These are phyloP conservation scores for Gorsachius goisagi DNA, from an alignment of 2,113 vertebrate genomes.

Conservation along the genomic window DNA sequence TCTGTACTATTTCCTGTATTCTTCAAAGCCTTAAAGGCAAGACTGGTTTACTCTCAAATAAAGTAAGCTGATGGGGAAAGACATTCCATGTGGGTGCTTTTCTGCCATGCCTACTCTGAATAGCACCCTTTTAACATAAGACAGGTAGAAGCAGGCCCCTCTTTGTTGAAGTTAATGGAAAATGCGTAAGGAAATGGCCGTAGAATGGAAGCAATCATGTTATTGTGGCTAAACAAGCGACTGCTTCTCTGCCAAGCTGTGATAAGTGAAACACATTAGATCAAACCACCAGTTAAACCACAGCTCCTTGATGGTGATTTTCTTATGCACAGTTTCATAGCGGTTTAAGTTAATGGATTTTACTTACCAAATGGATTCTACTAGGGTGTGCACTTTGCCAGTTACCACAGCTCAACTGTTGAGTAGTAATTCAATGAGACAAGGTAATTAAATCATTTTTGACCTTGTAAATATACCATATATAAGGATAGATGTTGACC, in stretches of 20 bases:
- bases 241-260: neutral
- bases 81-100: neutral
- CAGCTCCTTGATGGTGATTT: constrained; percentile 10
- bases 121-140: neutral
- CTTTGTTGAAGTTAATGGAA: constrained; percentile 23
- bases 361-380: constrained; percentile 29
- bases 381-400: neutral
- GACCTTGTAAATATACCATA: neutral
- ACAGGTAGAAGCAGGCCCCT: neutral
- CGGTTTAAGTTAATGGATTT: constrained; percentile 58
- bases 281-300: constrained; percentile 45
- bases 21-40: neutral
- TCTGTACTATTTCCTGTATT: neutral
- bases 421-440: neutral
- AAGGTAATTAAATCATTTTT: constrained; percentile 42
- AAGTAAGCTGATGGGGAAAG: neutral
- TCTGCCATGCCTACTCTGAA: neutral
- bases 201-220: constrained; percentile 9
- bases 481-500: neutral
- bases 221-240: neutral
- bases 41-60: neutral
- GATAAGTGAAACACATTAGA: constrained; percentile 32
- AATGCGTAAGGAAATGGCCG: neutral
- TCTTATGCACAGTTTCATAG: constrained; percentile 1
- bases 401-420: neutral